phyloP scores from a whole-genome alignment of 2,888 invertebrate species.

The Brenthis daphne region DNA sequence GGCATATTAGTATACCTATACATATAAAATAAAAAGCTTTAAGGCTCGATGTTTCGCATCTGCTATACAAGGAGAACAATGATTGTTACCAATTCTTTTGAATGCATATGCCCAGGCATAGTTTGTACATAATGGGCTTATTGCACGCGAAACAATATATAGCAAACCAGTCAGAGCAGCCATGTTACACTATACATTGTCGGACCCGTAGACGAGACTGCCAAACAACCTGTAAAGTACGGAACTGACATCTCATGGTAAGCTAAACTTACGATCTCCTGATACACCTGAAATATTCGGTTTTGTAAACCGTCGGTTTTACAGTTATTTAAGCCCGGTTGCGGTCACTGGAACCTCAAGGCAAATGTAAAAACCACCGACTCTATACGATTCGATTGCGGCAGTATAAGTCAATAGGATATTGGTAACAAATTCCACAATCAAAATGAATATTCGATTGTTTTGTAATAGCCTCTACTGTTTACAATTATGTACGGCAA shows the following conservation, averaged over 20 bases:
- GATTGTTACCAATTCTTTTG: conserved; percentile 27
- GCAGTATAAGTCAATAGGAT: conserved; percentile 35
- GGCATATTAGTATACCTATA: neutral
- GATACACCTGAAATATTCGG: conserved; percentile 21
- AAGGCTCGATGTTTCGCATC: conserved; percentile 1
- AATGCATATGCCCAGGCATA: conserved; percentile 23
- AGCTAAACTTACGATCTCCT: conserved; percentile 2
- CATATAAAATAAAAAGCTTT: neutral
- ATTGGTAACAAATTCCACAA: conserved; percentile 32
- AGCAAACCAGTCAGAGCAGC: conserved; percentile 17
- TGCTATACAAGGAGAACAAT: conserved; percentile 28
- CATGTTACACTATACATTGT: neutral
- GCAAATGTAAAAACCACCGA: conserved; percentile 31
- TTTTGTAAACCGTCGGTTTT: conserved; percentile 23
- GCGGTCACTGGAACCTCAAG: conserved; percentile 31
- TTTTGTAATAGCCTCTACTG: conserved; percentile 19
- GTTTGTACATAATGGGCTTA: conserved; percentile 15
- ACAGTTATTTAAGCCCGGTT: conserved; percentile 33
- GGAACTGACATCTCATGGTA: neutral
- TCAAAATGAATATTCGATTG: conserved; percentile 24
- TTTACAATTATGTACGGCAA: conserved; percentile 7
- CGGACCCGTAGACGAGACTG: neutral
- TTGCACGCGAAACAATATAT: conserved; percentile 10
- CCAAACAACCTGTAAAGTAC: neutral
- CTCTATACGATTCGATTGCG: conserved; percentile 27